Base-by-base conservation (phyloP, 1,140 invertebrate species). In the Marisa cornuarietis region DNA sequence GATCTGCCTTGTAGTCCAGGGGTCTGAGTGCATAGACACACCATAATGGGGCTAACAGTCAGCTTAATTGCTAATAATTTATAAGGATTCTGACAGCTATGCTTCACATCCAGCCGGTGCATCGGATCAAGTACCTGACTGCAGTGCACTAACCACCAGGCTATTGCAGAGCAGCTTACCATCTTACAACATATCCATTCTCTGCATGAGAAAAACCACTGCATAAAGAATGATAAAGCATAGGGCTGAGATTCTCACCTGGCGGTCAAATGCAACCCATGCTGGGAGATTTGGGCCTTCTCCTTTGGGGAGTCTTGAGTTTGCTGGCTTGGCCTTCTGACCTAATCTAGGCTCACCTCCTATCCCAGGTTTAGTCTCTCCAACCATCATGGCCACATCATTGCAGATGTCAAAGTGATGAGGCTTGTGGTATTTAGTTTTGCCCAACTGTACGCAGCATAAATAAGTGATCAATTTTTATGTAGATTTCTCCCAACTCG, bases 221-320 rank as follows among this genome's bases (percentile, higher is more conserved):
- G 31, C 6, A 42, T 6, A 6, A 42, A 42, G 31, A 42, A 42
- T 42, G 6, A 42, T 42, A n/a, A n/a, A n/a, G n/a, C n/a, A n/a
- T n/a, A n/a, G n/a, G n/a, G n/a, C n/a, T n/a, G n/a, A n/a, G 31
- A 42, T 42, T 0, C 63, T 49, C 76, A 82, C 81, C 91, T 97
- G 93, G 91, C 96, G 95, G 88, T 97, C 96, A 90, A 95, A 97
- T 66, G 94, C 94, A 52, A 97, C 92, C 96, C 96, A 98, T 0
- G 95, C 91, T 1, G 96, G 96, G 63, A 95, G 85, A 83, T 94
- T 94, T 2, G 93, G 92, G 5, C 93, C 93, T 85, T 95, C 93
- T 76, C 95, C 89, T 26, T 83, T 71, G 10, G 90, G 90, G 80
- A 88, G 88, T 11, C 83, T 77, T 61, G 86, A 88, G 71, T 85